These are phyloP conservation scores for Aythya baeri DNA, from an alignment of 2,113 vertebrate species.

Conservation along the genomic window DNA sequence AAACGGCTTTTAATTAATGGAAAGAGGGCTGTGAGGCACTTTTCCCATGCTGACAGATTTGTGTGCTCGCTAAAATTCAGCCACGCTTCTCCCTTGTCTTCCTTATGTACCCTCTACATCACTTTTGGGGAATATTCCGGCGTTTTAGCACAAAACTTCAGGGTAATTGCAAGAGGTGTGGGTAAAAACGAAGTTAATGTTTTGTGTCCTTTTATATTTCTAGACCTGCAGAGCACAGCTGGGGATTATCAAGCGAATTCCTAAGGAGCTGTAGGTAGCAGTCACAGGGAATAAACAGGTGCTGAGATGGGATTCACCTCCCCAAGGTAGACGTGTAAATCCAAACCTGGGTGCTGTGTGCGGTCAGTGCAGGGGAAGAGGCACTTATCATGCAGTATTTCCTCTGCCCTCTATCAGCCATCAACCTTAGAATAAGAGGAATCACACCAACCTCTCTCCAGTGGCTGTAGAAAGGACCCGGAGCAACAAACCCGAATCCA, in stretches of 20 bases:
- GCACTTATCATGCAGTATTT: not conserved
- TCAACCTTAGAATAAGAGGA: not conserved
- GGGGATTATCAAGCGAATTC: not conserved
- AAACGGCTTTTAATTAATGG: not conserved
- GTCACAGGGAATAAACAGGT: not conserved
- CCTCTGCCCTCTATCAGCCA: not conserved
- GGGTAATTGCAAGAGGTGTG: not conserved
- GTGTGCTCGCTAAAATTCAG: not conserved
- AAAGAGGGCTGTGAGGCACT: not conserved
- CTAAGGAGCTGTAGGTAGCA: not conserved
- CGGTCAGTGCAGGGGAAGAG: not conserved
- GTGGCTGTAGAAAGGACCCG: not conserved
- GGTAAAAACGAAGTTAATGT: not conserved
- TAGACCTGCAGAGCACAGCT: not conserved
- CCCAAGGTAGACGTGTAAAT: not conserved
- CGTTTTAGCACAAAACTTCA: not conserved
- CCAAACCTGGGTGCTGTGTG: not conserved
- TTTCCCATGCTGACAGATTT: not conserved
- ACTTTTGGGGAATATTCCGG: fast-evolving
- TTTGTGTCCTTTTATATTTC: not conserved
- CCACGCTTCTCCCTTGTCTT: not conserved
- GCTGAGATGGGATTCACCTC: not conserved
- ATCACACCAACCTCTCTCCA: not conserved
- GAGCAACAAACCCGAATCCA: not conserved
- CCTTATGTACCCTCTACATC: fast-evolving